Evolutionary conservation across 2,797 vertebrate genomes (phyloP), one percentile per base, ranked within the genome.

Genomic region (Perodicticus potto): DNA sequence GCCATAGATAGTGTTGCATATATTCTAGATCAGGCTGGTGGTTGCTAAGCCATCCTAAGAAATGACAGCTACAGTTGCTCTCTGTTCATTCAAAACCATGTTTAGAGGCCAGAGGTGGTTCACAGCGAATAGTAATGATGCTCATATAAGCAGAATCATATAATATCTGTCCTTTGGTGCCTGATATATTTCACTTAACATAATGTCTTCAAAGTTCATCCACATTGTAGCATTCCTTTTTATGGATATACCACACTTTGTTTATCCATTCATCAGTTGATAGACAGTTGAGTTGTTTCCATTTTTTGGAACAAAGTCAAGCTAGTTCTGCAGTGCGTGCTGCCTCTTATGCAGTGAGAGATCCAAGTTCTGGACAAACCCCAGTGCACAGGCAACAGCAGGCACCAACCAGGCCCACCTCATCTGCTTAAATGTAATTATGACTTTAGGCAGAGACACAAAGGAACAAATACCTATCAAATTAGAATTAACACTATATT

Each of bases 391-490:
- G 29, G 40, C 27, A 73, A 89, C 7, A 85, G 63, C 37, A 92
- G 70, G 61, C 45, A 80, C 59, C 25, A 59, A n/a, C 12, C 37
- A 40, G 13, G 19, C 32, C 29, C 63, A 67, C 1, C 19, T 81
- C 61, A 81, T 72, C 37, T 40, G 55, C 27, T 89, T 86, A 78
- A n/a, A 37, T 61, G 14, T 65, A 61, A 59, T 70, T 86, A 32
- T 65, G 70, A 89, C 27, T 45, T 86, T 92, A 69, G 34, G 25
- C 37, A 65, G 59, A 65, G 49, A 70, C 8, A 63, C 37, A 94
- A 96, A 86, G 37, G 17, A 88, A 97, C 69, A 17, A 6, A 55
- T 55, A 93, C 69, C 23, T 61, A 87, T 55, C 34, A 78, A 94
- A 76, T 53, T 59, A 57, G 69, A 85, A 61, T 23, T 78, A 90